Evolutionary conservation across 2,888 invertebrate genomes (phyloP).

Genomic region (Lithodes maja): DNA sequence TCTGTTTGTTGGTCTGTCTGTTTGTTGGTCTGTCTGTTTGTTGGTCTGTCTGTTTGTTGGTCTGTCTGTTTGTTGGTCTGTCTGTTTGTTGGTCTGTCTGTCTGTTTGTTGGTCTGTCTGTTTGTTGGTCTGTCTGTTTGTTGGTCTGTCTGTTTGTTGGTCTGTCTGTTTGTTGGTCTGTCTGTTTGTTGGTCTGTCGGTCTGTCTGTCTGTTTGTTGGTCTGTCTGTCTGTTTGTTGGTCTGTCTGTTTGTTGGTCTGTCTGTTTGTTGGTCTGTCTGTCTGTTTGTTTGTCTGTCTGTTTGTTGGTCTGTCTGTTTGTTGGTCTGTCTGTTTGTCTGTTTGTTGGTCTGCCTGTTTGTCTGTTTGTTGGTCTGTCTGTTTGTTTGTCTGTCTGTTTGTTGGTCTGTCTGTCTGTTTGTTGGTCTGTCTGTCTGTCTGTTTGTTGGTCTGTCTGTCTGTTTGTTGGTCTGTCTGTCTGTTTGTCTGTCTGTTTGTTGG

Average conservation of each 20-base stretch:
- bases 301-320: neutral
- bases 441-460: neutral
- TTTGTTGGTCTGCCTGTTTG: too few relatives aligned
- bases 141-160: neutral
- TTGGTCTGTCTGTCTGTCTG: neutral
- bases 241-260: neutral
- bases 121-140: neutral
- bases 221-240: neutral
- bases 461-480: neutral
- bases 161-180: neutral
- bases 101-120: neutral
- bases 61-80: neutral
- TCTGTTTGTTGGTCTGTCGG: neutral
- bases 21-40: neutral
- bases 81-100: neutral
- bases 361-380: too few relatives aligned
- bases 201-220: neutral
- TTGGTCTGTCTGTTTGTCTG: too few relatives aligned
- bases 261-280: neutral
- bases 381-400: neutral
- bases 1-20: neutral
- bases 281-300: neutral
- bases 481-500: neutral
- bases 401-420: neutral
- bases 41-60: neutral